Conservation (phyloP, 2,888 invertebrate genomes). For the Autographa gamma region DNA sequence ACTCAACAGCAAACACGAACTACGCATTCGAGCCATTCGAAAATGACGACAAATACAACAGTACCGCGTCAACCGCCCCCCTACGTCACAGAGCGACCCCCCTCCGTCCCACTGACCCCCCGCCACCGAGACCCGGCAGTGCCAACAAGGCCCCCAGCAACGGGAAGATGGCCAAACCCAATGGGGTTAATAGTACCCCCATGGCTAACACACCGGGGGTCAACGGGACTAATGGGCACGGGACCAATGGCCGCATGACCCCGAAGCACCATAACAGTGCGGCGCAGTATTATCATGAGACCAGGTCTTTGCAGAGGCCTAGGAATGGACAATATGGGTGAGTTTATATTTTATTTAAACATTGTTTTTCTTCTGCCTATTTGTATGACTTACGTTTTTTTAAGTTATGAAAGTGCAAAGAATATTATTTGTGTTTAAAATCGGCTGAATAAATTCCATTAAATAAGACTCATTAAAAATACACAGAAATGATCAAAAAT, state of each 20-base stretch:
- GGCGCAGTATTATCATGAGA: constrained; percentile 88
- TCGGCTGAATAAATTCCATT: no score
- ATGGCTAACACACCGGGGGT: constrained; percentile 18
- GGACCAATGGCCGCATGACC: constrained; percentile 65
- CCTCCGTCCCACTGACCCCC: constrained; percentile 67
- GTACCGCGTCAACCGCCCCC: constrained; percentile 72
- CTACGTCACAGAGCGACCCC: constrained; percentile 51
- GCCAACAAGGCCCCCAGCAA: constrained; percentile 49
- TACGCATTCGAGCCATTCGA: constrained; percentile 97
- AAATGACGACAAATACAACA: constrained; percentile 92
- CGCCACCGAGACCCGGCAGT: constrained; percentile 61
- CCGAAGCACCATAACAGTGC: constrained; percentile 72
- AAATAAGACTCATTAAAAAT: no score
- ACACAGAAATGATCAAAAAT: no score
- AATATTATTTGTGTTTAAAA: no score
- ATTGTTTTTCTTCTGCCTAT: not conserved
- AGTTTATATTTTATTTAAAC: constrained; percentile 41
- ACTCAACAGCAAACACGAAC: constrained; percentile 94
- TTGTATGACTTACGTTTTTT: not conserved
- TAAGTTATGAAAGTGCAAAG: no score
- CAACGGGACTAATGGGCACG: constrained; percentile 47
- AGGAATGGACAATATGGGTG: constrained; percentile 76
- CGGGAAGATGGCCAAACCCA: constrained; percentile 10
- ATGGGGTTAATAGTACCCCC: constrained; percentile 23
- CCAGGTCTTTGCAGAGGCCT: constrained; percentile 90